Conservation (phyloP, 23 tunicate genomes). For the Botrylloides violaceus region DNA sequence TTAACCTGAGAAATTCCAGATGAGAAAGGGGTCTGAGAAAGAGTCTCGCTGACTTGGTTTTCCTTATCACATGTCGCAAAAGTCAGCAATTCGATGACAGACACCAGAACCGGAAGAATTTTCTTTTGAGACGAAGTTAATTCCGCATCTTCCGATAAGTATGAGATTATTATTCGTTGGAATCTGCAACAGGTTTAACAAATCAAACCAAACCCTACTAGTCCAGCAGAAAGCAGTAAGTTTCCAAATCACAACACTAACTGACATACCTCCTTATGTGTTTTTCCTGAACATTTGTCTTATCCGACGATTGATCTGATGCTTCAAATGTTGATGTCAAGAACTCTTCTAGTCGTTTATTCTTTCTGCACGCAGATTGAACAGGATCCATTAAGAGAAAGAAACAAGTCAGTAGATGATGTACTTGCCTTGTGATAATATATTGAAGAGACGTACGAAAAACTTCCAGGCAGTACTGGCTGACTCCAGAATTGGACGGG, state of each 20-base stretch:
- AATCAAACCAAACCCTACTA: too few relatives aligned
- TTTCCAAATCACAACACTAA: too few relatives aligned
- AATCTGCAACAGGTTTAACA: constrained; percentile 17
- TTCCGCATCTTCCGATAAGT: constrained; percentile 23
- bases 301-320: neutral
- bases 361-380: too few relatives aligned
- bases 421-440: constrained; percentile 24
- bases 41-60: neutral
- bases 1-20: constrained; percentile 2
- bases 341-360: constrained; percentile 15
- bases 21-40: constrained; percentile 2
- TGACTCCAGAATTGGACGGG: constrained; percentile 23
- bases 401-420: constrained; percentile 1
- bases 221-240: too few relatives aligned
- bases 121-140: constrained; percentile 31
- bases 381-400: neutral
- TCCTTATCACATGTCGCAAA: neutral
- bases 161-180: constrained; percentile 51
- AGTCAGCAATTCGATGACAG: neutral
- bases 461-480: constrained; percentile 32
- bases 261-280: constrained; percentile 4
- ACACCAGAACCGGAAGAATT: constrained; percentile 14
- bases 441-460: constrained; percentile 34
- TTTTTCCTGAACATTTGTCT: neutral
- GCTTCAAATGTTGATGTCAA: neutral